Percentiles rank a stretch among this genome's conserved stretches.
Evolutionary conservation across 2,797 vertebrate genomes (phyloP).

Genomic region (Allobates femoralis): DNA sequence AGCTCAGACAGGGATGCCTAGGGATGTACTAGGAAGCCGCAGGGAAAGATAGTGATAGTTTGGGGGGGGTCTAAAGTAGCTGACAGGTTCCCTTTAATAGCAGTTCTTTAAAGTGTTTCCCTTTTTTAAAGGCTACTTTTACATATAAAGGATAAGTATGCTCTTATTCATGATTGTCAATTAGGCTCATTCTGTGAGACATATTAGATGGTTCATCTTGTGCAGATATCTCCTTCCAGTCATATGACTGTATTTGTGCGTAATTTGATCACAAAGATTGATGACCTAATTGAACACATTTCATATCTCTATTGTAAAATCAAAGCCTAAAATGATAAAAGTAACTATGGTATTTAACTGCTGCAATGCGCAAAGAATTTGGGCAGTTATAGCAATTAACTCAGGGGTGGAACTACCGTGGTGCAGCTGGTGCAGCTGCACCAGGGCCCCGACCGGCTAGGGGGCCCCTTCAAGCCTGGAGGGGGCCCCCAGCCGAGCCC

Average conservation of each 20-base stretch:
- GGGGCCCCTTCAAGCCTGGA: too few relatives aligned
- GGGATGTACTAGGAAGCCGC: too few relatives aligned
- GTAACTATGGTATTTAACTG: background rate
- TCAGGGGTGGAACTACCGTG: too few relatives aligned
- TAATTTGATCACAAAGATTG: background rate
- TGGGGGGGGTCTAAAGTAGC: too few relatives aligned
- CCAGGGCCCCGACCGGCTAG: too few relatives aligned
- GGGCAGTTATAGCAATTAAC: too few relatives aligned
- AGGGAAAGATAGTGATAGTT: too few relatives aligned
- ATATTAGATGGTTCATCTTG: background rate
- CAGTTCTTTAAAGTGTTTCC: background rate
- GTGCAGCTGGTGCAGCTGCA: too few relatives aligned
- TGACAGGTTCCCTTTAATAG: too few relatives aligned
- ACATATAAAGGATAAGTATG: background rate
- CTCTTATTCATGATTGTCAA: background rate
- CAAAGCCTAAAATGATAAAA: background rate
- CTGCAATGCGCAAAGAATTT: background rate
- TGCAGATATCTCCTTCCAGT: background rate
- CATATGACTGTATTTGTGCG: background rate
- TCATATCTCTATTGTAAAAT: constrained; percentile 9
- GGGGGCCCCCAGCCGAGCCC: too few relatives aligned
- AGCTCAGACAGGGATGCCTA: too few relatives aligned
- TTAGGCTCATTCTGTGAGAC: background rate
- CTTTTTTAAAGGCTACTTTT: background rate
- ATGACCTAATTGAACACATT: constrained; percentile 9